Conservation (phyloP, 2,113 vertebrate genomes). For the Pampusana beccarii region DNA sequence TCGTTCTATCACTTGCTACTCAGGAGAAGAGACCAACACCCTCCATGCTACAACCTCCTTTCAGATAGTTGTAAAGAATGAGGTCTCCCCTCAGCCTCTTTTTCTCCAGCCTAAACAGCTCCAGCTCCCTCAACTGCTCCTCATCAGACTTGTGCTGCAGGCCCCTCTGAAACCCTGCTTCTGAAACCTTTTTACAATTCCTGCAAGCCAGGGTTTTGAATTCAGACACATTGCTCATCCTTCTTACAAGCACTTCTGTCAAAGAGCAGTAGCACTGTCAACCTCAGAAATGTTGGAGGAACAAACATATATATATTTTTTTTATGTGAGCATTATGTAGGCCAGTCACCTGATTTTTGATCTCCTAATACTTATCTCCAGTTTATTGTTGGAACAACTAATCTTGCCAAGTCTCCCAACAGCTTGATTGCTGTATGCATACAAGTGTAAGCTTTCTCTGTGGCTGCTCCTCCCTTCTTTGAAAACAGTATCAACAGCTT, state of each 20-base stretch:
- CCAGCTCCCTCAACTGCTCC: not conserved
- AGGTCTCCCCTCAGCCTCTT: too few relatives aligned
- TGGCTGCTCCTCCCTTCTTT: not conserved
- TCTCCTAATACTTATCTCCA: not conserved
- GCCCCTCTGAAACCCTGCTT: not conserved
- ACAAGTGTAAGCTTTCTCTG: not conserved
- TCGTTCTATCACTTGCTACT: too few relatives aligned
- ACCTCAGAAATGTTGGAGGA: not conserved
- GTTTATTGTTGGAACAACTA: not conserved
- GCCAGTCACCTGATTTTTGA: not conserved
- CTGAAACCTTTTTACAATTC: not conserved
- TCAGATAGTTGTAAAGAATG: too few relatives aligned
- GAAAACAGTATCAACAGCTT: not conserved
- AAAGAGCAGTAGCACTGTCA: not conserved
- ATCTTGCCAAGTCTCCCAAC: not conserved
- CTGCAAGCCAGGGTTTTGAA: not conserved
- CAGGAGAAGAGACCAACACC: too few relatives aligned
- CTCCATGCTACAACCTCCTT: too few relatives aligned
- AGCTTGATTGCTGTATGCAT: not conserved
- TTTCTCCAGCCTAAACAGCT: too few relatives aligned
- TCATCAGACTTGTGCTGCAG: too few relatives aligned
- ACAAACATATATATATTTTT: not conserved
- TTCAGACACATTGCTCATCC: not conserved
- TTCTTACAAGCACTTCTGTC: not conserved
- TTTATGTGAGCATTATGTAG: not conserved